Evolutionary conservation across 2,888 invertebrate genomes (phyloP), one percentile per base, ranked within the genome.

Genomic region (Apamea sordens): DNA sequence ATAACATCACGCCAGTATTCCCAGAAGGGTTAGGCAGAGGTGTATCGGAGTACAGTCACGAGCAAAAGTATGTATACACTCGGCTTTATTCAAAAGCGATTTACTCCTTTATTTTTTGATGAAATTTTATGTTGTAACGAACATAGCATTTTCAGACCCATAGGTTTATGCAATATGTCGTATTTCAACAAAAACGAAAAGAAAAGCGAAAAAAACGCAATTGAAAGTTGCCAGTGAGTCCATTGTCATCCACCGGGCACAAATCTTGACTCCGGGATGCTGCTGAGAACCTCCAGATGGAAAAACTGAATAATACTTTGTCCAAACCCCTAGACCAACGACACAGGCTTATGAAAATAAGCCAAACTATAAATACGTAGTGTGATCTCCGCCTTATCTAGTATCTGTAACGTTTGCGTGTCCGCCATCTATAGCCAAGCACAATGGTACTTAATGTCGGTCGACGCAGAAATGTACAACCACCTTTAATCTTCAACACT

Each of bases 361-460:
- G 6, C 3, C 36, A 13, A n/a, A n/a, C 47, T 36, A 28, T 11
- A 24, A 15, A 6, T 24, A 2, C 8, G 47, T 28, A 2, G 32
- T 76, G 64, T 69, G 18, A 7, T 6, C 53, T 11, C 24, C 10
- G 28, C 75, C 18, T 82, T 61, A 69, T 0, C 68, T 44, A 77
- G 41, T 36, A n/a, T n/a, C n/a, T 64, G 56, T 63, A 69, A 74
- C 15, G 59, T 36, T 82, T 61, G 80, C 75, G 36, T 83, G 85
- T 72, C 72, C 6, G 4, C 47, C 18, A 18, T 36, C 53, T 70
- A 70, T 72, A 59, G 15, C 53, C 36, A 36, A 41, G 41, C 70
- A 85, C 28, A 63, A 73, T 21, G 21, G 56, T 65, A 69, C 59
- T 7, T 32, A 75, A 83, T 86, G 59, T 70, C 50, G 24, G 47